Conservation (phyloP, 1,140 invertebrate genomes). For the Cydia splendana region DNA sequence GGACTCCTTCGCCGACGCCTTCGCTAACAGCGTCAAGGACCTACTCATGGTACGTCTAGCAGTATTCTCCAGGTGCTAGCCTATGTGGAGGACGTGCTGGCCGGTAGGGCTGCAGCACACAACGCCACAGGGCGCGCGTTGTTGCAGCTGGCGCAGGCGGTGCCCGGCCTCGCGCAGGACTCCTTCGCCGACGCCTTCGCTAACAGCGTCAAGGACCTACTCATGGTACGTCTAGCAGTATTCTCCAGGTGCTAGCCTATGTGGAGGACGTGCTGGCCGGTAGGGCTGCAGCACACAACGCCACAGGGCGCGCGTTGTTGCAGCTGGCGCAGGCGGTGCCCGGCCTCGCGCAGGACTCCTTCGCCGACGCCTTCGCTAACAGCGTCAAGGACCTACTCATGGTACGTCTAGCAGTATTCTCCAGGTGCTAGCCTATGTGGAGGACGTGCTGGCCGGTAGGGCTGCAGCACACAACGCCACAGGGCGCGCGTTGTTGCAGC, state of each 20-base stretch:
- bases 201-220: conserved; percentile 96
- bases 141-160: conserved; percentile 93
- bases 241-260: conserved; percentile 85
- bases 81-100: conserved; percentile 94
- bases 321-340: conserved; percentile 95
- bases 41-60: conserved; percentile 86
- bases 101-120: conserved; percentile 86
- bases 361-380: conserved; percentile 96
- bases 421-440: conserved; percentile 91
- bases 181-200: conserved; percentile 98
- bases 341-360: conserved; percentile 93
- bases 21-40: conserved; percentile 98
- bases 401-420: conserved; percentile 58
- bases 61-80: conserved; percentile 82
- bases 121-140: conserved; percentile 92
- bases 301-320: conserved; percentile 91
- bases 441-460: conserved; percentile 90
- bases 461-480: conserved; percentile 88
- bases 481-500: conserved; percentile 91
- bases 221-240: conserved; percentile 84
- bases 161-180: conserved; percentile 93
- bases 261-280: conserved; percentile 93
- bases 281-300: conserved; percentile 87
- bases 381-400: conserved; percentile 98
- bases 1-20: conserved; percentile 96